Percentiles rank a stretch among this genome's conserved stretches.
Conservation (phyloP, 2,888 invertebrate species). For the Dryomyza anilis region DNA sequence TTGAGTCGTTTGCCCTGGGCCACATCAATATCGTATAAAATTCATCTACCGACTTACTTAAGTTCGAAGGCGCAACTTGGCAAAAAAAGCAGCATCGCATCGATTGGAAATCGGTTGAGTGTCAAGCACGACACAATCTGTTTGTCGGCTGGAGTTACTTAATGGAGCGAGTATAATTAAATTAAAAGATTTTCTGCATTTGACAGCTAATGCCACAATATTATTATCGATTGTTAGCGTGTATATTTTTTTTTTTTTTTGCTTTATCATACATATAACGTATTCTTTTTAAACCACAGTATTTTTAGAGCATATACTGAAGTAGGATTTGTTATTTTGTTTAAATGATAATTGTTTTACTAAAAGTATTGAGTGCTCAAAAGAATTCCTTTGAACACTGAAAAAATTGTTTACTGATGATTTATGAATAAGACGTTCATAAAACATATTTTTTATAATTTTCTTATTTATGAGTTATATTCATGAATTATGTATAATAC, state of each 20-base stretch:
- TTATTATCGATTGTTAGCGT: constrained; percentile 3
- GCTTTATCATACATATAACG: too few species aligned
- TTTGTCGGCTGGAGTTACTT: constrained; percentile 3
- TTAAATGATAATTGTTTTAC: too few species aligned
- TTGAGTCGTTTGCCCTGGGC: not conserved
- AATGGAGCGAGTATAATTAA: constrained; percentile 26
- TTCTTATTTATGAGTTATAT: too few species aligned
- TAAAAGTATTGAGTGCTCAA: too few species aligned
- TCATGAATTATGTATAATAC: too few species aligned
- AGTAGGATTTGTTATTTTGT: too few species aligned
- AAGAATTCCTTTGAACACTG: too few species aligned
- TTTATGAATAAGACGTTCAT: too few species aligned
- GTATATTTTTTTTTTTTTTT: not conserved
- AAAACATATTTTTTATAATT: too few species aligned
- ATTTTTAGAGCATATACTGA: too few species aligned
- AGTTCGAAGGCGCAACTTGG: not conserved
- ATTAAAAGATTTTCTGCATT: constrained; percentile 27
- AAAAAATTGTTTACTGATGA: too few species aligned
- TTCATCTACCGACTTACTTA: not conserved
- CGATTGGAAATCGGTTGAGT: not conserved
- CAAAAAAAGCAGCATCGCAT: not conserved
- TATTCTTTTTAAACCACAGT: too few species aligned
- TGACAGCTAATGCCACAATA: constrained; percentile 17
- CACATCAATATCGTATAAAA: constrained; percentile 15
- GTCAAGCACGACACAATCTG: not conserved